phyloP scores from a whole-genome alignment of 92 coral and sea anemone genomes.

The Palythoa caribaeorum region DNA sequence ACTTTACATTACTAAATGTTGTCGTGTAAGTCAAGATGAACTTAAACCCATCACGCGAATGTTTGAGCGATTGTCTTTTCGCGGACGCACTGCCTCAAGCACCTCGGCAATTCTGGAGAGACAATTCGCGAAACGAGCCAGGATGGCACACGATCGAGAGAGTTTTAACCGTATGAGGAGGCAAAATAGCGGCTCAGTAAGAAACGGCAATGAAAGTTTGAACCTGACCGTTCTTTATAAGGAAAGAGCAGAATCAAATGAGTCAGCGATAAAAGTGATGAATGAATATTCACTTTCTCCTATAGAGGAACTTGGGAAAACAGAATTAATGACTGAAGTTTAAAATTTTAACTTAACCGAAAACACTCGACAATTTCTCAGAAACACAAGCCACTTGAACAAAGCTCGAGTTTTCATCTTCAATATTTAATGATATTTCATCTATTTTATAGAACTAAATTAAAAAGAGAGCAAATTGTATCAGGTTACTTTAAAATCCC shows the following conservation, averaged over 20 bases:
- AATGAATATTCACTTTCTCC: not conserved
- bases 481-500: too few relatives aligned
- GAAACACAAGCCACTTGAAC: not conserved
- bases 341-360: not conserved
- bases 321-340: conserved; percentile 10
- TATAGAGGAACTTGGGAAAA: not conserved
- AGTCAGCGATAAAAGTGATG: not conserved
- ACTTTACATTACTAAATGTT: conserved; percentile 86
- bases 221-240: not conserved
- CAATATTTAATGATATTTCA: not conserved
- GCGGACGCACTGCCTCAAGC: conserved; percentile 73
- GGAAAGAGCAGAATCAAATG: not conserved
- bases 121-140: conserved; percentile 35
- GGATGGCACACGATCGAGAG: not conserved
- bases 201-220: not conserved
- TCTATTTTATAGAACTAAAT: not conserved
- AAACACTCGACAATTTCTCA: not conserved
- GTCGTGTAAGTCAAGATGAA: conserved; percentile 88
- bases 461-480: too few relatives aligned
- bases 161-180: not conserved
- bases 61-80: conserved; percentile 85
- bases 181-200: not conserved
- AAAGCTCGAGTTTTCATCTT: not conserved
- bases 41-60: conserved; percentile 71
- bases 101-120: conserved; percentile 59